These are phyloP conservation scores for Drosophila mojavensis DNA, from an alignment of 1,140 invertebrate genomes.

Conservation along the genomic window DNA sequence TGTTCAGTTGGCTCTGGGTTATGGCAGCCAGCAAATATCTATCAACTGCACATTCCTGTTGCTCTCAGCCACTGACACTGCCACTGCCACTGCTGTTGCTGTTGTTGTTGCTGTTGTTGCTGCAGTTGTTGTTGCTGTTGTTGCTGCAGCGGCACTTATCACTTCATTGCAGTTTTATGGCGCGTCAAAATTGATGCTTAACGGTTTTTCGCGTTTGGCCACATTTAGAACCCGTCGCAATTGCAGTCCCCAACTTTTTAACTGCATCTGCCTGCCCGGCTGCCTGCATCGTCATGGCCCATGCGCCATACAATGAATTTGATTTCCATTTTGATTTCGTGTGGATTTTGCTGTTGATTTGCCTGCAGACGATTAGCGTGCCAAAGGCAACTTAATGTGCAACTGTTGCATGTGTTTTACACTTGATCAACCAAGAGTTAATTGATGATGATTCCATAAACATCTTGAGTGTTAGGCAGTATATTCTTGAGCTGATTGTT, in stretches of 20 bases:
- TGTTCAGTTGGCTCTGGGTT: conserved; percentile 17
- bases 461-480: too few species aligned
- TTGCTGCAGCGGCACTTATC: conserved; percentile 70
- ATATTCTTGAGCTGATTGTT: too few species aligned
- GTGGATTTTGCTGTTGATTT: conserved; percentile 52
- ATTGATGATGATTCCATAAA: background rate
- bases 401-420: conserved; percentile 63
- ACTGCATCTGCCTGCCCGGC: conserved; percentile 3
- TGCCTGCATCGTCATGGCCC: conserved; percentile 37
- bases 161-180: conserved; percentile 83
- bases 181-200: conserved; percentile 83
- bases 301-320: conserved; percentile 69
- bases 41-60: conserved; percentile 76
- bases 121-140: too few species aligned
- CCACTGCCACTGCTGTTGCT: background rate
- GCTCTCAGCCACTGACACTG: conserved; percentile 32
- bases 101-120: too few species aligned
- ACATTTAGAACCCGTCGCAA: conserved; percentile 68
- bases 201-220: conserved; percentile 77
- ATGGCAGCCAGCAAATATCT: conserved; percentile 51
- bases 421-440: background rate
- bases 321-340: conserved; percentile 59
- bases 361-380: conserved; percentile 9
- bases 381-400: conserved; percentile 14
- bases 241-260: conserved; percentile 12